Conservation (phyloP, 2,888 invertebrate species). For the Incurvaria masculella region DNA sequence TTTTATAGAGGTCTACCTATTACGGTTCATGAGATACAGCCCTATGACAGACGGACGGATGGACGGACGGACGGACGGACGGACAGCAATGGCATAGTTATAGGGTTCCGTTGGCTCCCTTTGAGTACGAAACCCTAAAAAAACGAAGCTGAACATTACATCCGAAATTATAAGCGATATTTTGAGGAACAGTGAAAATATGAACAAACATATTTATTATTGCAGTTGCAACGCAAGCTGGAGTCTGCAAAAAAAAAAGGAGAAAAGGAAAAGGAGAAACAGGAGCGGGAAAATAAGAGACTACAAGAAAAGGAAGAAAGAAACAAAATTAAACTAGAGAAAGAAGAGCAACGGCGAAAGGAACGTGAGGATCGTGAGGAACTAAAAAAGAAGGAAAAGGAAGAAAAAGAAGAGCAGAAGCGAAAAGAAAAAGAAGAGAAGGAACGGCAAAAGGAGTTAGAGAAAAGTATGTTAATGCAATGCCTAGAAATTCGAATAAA, state of each 20-base stretch:
- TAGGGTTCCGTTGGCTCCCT: too few species aligned
- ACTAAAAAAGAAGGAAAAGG: slow-evolving; percentile 38
- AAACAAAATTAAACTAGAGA: slow-evolving; percentile 41
- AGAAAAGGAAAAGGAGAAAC: slow-evolving; percentile 49
- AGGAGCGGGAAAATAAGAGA: slow-evolving; percentile 40
- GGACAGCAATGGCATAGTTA: too few species aligned
- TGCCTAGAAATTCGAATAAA: too few species aligned
- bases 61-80: too few species aligned
- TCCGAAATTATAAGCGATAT: neutral
- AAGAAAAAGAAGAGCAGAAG: slow-evolving; percentile 53
- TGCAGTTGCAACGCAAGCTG: slow-evolving; percentile 52
- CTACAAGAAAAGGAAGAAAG: slow-evolving; percentile 49
- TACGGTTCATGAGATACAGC: too few species aligned
- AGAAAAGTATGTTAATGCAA: slow-evolving; percentile 51
- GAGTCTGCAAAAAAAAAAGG: slow-evolving; percentile 57
- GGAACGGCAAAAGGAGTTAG: slow-evolving; percentile 51
- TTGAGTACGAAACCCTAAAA: too few species aligned
- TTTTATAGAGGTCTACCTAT: too few species aligned
- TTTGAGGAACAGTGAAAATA: neutral
- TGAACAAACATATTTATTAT: slow-evolving; percentile 9
- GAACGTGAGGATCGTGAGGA: slow-evolving; percentile 48
- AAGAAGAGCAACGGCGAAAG: slow-evolving; percentile 36
- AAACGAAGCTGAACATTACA: neutral
- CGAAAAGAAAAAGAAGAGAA: slow-evolving; percentile 51
- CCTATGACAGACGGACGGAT: too few species aligned